Evolutionary conservation across 2,888 invertebrate genomes (phyloP).

Genomic region (Coecobrya sp.): DNA sequence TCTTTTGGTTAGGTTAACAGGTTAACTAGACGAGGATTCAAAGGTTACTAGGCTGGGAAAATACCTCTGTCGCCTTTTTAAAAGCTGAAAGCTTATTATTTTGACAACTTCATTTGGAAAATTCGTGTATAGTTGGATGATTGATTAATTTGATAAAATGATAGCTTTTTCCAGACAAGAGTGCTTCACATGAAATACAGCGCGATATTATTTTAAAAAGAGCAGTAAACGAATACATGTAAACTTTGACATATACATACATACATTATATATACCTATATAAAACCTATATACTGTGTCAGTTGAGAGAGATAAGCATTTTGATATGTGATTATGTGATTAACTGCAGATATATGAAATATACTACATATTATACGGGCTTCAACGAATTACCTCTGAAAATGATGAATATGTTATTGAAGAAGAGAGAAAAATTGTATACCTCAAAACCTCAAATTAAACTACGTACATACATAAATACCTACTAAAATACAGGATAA

Average conservation of each 20-base stretch:
- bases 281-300: background rate
- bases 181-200: slow-evolving; percentile 11
- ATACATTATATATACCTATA: background rate
- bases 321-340: slow-evolving; percentile 37
- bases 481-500: no score
- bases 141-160: slow-evolving; percentile 23
- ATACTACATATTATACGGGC: slow-evolving; percentile 46
- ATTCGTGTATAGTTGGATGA: background rate
- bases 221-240: slow-evolving; percentile 45
- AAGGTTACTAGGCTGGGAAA: background rate
- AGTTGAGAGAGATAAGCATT: slow-evolving; percentile 1
- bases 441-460: slow-evolving; percentile 55
- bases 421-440: slow-evolving; percentile 12
- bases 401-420: slow-evolving; percentile 2
- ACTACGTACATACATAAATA: background rate
- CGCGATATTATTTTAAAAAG: slow-evolving; percentile 6
- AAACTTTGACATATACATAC: slow-evolving; percentile 13
- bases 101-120: slow-evolving; percentile 12
- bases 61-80: slow-evolving; percentile 11
- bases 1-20: background rate
- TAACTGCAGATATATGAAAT: slow-evolving; percentile 36
- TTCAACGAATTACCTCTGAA: slow-evolving; percentile 65
- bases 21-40: background rate
- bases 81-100: background rate
- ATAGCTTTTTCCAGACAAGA: background rate